Evolutionary conservation across 2,113 vertebrate species (phyloP).

Genomic region (Euleptes europaea): DNA sequence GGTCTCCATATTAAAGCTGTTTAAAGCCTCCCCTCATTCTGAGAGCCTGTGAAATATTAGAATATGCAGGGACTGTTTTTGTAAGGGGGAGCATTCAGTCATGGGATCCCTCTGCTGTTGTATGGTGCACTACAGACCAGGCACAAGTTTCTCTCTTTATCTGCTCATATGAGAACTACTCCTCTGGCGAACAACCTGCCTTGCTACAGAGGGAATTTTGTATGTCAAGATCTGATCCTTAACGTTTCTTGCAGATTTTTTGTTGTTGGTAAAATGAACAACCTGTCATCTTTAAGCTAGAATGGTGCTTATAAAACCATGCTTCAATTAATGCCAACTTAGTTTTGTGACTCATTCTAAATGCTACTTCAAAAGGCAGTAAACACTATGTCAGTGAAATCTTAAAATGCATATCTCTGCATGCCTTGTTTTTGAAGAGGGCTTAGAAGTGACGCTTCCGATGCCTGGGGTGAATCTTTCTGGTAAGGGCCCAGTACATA

Average conservation of each 20-base stretch:
- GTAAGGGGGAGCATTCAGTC: too few relatives aligned
- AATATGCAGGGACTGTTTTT: too few relatives aligned
- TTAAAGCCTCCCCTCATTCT: too few relatives aligned
- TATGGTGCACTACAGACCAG: background rate
- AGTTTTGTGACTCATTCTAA: background rate
- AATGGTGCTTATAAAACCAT: background rate
- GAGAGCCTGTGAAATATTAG: too few relatives aligned
- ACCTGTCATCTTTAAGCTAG: background rate
- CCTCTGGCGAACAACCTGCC: background rate
- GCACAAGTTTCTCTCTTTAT: background rate
- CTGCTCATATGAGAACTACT: background rate
- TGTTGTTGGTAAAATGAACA: background rate
- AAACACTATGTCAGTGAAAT: background rate
- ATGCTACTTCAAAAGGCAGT: background rate
- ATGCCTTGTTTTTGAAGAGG: background rate
- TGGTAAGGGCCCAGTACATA: background rate
- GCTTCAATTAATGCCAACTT: background rate
- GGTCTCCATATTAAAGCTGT: too few relatives aligned
- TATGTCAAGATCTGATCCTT: background rate
- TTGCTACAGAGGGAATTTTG: background rate
- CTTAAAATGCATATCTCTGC: rapidly evolving
- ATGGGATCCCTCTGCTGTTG: too few relatives aligned
- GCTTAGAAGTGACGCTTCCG: background rate
- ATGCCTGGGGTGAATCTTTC: background rate
- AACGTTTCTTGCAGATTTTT: background rate